Percentiles rank a stretch among this genome's conserved stretches.
Conservation (phyloP, 1,140 invertebrate species). For the Drosophila tropicalis region DNA sequence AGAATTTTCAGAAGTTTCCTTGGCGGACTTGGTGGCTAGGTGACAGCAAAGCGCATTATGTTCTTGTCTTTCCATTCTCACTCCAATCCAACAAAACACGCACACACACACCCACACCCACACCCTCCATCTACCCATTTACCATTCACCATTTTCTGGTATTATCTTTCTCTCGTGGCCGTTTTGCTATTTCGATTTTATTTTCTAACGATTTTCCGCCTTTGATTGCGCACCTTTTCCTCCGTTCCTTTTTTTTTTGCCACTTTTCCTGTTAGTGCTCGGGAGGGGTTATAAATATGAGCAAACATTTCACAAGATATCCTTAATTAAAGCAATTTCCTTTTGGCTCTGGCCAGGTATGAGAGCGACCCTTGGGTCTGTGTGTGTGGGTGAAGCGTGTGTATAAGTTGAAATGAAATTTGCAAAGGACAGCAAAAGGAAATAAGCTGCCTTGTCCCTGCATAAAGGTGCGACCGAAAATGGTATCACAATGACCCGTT, state of each 20-base stretch:
- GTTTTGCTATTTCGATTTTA: conserved; percentile 77
- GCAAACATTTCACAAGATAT: conserved; percentile 74
- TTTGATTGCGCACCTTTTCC: conserved; percentile 71
- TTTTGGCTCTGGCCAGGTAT: conserved; percentile 5
- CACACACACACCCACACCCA: too few relatives aligned
- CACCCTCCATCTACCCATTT: too few relatives aligned
- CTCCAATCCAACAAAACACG: neutral
- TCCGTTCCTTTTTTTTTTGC: conserved; percentile 41
- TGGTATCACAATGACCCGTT: conserved; percentile 71
- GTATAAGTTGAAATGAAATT: conserved; percentile 70
- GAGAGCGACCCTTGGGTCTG: conserved; percentile 13
- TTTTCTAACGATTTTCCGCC: conserved; percentile 66
- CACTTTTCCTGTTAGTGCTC: conserved; percentile 9
- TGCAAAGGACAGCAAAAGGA: conserved; percentile 65
- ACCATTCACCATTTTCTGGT: neutral
- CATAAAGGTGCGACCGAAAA: conserved; percentile 75
- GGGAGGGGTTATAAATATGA: conserved; percentile 70
- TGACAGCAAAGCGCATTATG: conserved; percentile 72
- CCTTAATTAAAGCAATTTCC: conserved; percentile 81
- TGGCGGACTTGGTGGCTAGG: conserved; percentile 42
- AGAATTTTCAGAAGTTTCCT: conserved; percentile 38
- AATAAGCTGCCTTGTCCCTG: conserved; percentile 67
- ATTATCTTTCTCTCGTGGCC: conserved; percentile 33
- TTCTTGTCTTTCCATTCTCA: conserved; percentile 27
- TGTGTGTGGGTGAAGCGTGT: conserved; percentile 35